phyloP scores from a whole-genome alignment of 1,140 invertebrate species.

The Elymnias hypermnestra region DNA sequence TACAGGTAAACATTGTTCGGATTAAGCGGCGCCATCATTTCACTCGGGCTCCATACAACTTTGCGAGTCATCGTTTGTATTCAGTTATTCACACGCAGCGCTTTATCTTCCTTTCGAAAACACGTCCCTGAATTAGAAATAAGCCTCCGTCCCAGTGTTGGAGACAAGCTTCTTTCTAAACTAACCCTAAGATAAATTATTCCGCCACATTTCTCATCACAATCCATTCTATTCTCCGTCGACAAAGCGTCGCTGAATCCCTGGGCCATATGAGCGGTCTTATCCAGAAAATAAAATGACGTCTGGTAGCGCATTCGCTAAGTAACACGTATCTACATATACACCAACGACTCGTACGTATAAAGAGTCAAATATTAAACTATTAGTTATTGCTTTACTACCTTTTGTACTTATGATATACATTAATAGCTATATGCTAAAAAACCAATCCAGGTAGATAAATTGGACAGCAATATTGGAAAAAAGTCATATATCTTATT shows the following conservation, averaged over 20 bases:
- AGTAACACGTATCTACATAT: conserved; percentile 44
- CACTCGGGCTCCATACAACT: conserved; percentile 29
- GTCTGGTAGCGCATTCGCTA: conserved; percentile 40
- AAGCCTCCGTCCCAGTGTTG: conserved; percentile 48
- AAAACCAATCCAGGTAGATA: too few species aligned
- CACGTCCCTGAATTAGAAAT: conserved; percentile 63
- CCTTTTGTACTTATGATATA: too few species aligned
- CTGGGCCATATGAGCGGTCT: conserved; percentile 49
- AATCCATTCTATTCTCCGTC: conserved; percentile 58
- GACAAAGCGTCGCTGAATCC: conserved; percentile 59
- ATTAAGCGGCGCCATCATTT: conserved; percentile 33
- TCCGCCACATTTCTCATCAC: conserved; percentile 68
- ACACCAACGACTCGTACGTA: too few species aligned
- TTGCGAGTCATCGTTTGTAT: conserved; percentile 52
- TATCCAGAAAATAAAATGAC: conserved; percentile 65
- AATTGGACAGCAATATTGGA: too few species aligned
- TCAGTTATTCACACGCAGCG: conserved; percentile 59
- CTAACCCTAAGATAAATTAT: conserved; percentile 69
- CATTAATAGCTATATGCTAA: too few species aligned
- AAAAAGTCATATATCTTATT: too few species aligned
- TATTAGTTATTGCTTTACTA: too few species aligned
- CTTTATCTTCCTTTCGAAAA: conserved; percentile 60
- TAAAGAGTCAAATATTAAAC: too few species aligned
- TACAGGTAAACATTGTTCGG: conserved; percentile 37
- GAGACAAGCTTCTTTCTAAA: conserved; percentile 58